Percentiles rank a stretch among this genome's conserved stretches.
Evolutionary conservation across 1,140 invertebrate genomes (phyloP).

Genomic region (Danaus plexippus): DNA sequence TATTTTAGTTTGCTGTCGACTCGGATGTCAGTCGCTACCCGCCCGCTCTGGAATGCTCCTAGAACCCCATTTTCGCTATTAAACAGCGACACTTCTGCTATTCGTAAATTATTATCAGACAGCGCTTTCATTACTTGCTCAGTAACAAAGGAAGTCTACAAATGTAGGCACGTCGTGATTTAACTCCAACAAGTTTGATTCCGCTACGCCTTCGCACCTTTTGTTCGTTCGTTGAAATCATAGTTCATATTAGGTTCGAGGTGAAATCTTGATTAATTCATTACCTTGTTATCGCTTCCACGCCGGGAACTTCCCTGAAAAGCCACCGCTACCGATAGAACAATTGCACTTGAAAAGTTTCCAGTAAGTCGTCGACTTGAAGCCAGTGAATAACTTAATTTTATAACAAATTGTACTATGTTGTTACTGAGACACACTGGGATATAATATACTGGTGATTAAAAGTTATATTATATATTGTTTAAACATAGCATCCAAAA

Average conservation of each 20-base stretch:
- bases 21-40: conserved; percentile 50
- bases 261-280: conserved; percentile 70
- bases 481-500: too few relatives aligned
- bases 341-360: conserved; percentile 19
- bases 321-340: conserved; percentile 30
- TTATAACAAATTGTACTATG: conserved; percentile 6
- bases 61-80: conserved; percentile 66
- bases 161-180: conserved; percentile 58
- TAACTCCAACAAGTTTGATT: conserved; percentile 64
- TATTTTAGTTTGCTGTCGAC: conserved; percentile 70
- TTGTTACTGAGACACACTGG: too few relatives aligned
- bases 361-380: conserved; percentile 14
- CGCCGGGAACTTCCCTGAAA: conserved; percentile 47
- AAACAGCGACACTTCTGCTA: conserved; percentile 69
- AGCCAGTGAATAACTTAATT: conserved; percentile 10
- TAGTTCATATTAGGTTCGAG: conserved; percentile 63
- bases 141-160: conserved; percentile 65
- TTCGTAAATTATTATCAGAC: conserved; percentile 71
- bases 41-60: conserved; percentile 60
- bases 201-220: conserved; percentile 48
- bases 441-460: too few relatives aligned
- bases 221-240: conserved; percentile 59
- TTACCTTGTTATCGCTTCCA: conserved; percentile 54
- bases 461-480: too few relatives aligned
- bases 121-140: conserved; percentile 67